Percentiles rank a stretch among this genome's conserved stretches.
Conservation (phyloP, 2,888 invertebrate species). For the Chaetogeoica ovagalla region DNA sequence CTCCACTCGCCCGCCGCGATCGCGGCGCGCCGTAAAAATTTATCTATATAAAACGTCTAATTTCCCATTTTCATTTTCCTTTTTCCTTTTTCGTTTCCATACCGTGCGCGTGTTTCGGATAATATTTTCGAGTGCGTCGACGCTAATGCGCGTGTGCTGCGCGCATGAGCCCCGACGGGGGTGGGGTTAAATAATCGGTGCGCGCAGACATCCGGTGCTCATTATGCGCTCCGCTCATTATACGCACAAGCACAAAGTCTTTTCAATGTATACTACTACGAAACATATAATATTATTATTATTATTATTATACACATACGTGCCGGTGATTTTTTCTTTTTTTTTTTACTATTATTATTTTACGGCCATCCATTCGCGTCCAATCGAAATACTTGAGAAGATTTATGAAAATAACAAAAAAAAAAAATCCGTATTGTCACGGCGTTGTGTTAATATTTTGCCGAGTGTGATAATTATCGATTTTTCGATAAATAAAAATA, state of each 20-base stretch:
- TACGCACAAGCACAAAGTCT: slow-evolving; percentile 39
- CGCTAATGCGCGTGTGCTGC: slow-evolving; percentile 47
- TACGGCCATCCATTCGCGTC: neutral
- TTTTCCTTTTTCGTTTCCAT: neutral
- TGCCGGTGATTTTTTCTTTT: slow-evolving; percentile 21
- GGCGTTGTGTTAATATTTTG: too few relatives aligned
- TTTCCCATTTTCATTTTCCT: neutral
- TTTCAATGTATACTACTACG: slow-evolving; percentile 6
- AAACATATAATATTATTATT: neutral
- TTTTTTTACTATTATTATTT: too few relatives aligned
- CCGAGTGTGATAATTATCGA: neutral
- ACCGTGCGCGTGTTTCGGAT: slow-evolving; percentile 46
- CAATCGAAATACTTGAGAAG: neutral
- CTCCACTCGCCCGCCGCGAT: too few relatives aligned
- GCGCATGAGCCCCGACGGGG: slow-evolving; percentile 13
- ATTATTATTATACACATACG: too few relatives aligned
- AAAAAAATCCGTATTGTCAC: too few relatives aligned
- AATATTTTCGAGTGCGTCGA: slow-evolving; percentile 47
- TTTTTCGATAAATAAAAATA: neutral
- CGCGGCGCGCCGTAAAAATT: neutral
- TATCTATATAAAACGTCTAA: slow-evolving; percentile 32
- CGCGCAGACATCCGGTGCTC: slow-evolving; percentile 50
- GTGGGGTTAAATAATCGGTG: slow-evolving; percentile 3
- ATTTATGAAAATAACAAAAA: neutral
- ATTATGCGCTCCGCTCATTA: neutral